Evolutionary conservation across 30 jellyfish, hydroid and myxozoan genomes (phyloP).

Genomic region (Turritopsis rubra): DNA sequence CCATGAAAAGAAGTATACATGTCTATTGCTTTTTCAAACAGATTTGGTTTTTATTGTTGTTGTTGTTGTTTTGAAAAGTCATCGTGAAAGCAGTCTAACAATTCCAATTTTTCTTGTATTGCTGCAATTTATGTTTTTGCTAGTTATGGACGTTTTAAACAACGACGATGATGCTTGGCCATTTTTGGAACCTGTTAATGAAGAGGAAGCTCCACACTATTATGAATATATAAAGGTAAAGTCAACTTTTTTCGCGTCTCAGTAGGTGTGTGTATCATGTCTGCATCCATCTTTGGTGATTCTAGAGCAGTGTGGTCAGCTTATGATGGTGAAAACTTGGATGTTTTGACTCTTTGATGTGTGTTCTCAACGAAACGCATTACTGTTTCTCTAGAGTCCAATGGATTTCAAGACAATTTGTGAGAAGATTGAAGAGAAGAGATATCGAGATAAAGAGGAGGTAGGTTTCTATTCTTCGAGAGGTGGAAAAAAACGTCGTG

Average conservation of each 20-base stretch:
- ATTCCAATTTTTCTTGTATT: not conserved
- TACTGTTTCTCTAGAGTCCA: slow-evolving; percentile 47
- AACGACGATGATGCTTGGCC: slow-evolving; percentile 96
- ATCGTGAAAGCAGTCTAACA: not conserved
- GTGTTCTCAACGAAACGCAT: no score
- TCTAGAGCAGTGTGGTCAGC: no score
- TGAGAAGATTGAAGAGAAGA: slow-evolving; percentile 45
- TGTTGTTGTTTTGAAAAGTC: no score
- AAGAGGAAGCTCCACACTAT: slow-evolving; percentile 90
- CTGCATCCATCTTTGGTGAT: no score
- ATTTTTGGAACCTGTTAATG: slow-evolving; percentile 84
- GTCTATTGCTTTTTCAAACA: not conserved
- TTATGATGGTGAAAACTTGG: no score
- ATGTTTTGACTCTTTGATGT: not conserved
- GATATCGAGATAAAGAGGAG: slow-evolving; percentile 40
- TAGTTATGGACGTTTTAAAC: slow-evolving; percentile 70
- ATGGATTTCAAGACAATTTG: slow-evolving; percentile 77
- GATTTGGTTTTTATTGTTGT: not conserved
- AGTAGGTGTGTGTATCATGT: no score
- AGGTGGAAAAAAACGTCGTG: no score
- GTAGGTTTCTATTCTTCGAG: no score
- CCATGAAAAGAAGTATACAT: slow-evolving; percentile 69
- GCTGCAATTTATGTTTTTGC: not conserved
- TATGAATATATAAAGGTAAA: slow-evolving; percentile 67
- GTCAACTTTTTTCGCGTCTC: no score